Base-by-base conservation (phyloP, 2,113 vertebrate genomes). In the Gobiocypris rarus region DNA sequence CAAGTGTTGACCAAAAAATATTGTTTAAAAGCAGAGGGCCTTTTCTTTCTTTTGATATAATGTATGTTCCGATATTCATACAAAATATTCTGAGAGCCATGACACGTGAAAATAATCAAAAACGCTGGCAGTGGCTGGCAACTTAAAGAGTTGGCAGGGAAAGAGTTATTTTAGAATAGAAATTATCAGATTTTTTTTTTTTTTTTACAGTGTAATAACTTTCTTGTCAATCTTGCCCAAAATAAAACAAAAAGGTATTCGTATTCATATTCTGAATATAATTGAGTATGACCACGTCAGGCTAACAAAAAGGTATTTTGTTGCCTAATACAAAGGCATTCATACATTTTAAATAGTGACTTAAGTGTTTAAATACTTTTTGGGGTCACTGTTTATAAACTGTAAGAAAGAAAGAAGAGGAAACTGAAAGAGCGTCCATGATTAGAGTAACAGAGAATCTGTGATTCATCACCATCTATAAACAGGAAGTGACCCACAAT, bases 401-500 rank as follows among this genome's bases (percentile, higher is more conserved):
- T 59, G 17, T 4, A 78, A 61, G 38, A 61, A 24, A 83, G 67
- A 82, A 52, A 69, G 9, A 83, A 28, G 52, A 14, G 65, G 34
- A 69, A 5, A 38, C 1, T 14, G 9, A 76, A 50, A 54, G 78
- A 77, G 54, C 19, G 7, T 9, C 14, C 31, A 15, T 59, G n/a
- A 77, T 43, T 70, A n/a, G 61, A 10, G 52, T 4, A 41, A 63
- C 11, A 61, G 15, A 52, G 50, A 63, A 52, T 3, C 24, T 76
- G n/a, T 31, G 17, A 76, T 76, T 76, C 50, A 78, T 43, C 75
- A 59, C 34, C n/a, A 41, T 50, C 17, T 65, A 22, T 65, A 50
- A 45, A 48, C 54, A 78, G 11, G 13, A 78, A 43, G n/a, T 43
- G 15, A 28, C 59, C 58, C 41, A 80, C n/a, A 65, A 48, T 45